Conservation (phyloP, 1,140 invertebrate species). For the Drosophila pachea region DNA sequence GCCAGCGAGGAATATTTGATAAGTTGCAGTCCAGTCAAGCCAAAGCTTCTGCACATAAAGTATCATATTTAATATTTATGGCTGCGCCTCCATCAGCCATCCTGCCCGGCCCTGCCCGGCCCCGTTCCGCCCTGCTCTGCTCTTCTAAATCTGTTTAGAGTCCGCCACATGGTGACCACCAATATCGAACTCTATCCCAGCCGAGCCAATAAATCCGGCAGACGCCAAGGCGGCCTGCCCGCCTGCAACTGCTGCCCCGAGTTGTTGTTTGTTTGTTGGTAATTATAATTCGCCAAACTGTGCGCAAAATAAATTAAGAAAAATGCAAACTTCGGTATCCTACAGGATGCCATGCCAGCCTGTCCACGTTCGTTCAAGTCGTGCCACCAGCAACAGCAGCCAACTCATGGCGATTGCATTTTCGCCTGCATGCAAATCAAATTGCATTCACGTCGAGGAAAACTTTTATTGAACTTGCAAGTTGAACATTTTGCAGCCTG, state of each 20-base stretch:
- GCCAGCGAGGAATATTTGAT: slow-evolving; percentile 76
- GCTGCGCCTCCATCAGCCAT: slow-evolving; percentile 23
- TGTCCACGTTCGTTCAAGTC: slow-evolving; percentile 30
- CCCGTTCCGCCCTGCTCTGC: slow-evolving; percentile 11
- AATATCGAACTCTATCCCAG: slow-evolving; percentile 63
- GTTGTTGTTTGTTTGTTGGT: slow-evolving; percentile 47
- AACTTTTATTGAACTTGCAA: slow-evolving; percentile 78
- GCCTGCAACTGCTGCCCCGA: slow-evolving; percentile 14
- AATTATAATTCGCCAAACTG: slow-evolving; percentile 70
- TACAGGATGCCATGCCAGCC: slow-evolving; percentile 9
- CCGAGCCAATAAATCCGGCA: slow-evolving; percentile 68
- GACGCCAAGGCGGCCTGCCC: slow-evolving; percentile 22
- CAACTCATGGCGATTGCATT: slow-evolving; percentile 65
- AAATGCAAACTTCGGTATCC: slow-evolving; percentile 54
- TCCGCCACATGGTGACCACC: slow-evolving; percentile 46
- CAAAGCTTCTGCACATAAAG: slow-evolving; percentile 53
- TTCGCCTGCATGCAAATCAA: slow-evolving; percentile 72
- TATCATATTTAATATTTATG: slow-evolving; percentile 79
- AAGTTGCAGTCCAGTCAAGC: slow-evolving; percentile 52
- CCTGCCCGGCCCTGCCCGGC: too few species aligned
- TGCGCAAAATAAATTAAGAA: slow-evolving; percentile 78
- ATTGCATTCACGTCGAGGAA: slow-evolving; percentile 59
- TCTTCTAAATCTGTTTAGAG: slow-evolving; percentile 49
- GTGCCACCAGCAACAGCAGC: slow-evolving; percentile 33
- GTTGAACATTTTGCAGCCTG: slow-evolving; percentile 42